A percentile compares a stretch with the other conserved stretches of the same genome.
Conservation (phyloP, 1,140 invertebrate genomes). For the Phortica variegata region DNA sequence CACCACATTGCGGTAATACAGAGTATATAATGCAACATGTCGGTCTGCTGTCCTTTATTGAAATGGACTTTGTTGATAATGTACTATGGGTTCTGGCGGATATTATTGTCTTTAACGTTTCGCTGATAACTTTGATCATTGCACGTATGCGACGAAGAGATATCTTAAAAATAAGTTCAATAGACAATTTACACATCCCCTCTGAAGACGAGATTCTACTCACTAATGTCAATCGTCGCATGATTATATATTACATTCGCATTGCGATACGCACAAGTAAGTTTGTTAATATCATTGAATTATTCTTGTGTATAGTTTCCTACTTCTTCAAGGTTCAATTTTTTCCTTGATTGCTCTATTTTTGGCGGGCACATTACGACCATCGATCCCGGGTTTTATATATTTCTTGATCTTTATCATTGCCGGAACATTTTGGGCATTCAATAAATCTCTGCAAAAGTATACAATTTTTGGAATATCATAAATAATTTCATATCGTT, state of each 20-base stretch:
- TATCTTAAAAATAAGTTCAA: background rate
- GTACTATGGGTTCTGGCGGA: conserved; percentile 64
- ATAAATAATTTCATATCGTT: background rate
- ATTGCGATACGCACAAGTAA: conserved; percentile 30
- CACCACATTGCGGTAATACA: no score
- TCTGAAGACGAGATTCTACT: conserved; percentile 42
- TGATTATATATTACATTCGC: conserved; percentile 32
- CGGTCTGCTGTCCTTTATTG: no score
- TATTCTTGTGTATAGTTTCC: background rate
- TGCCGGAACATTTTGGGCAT: conserved; percentile 84
- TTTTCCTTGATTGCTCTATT: conserved; percentile 70
- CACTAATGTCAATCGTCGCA: conserved; percentile 21
- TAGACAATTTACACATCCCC: conserved; percentile 30
- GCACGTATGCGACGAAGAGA: conserved; percentile 16
- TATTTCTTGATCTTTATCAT: conserved; percentile 85
- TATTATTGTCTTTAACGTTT: conserved; percentile 60
- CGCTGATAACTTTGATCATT: conserved; percentile 57
- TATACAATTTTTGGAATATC: conserved; percentile 7
- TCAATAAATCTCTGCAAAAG: conserved; percentile 68
- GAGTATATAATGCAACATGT: no score
- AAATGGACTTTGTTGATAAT: conserved; percentile 10
- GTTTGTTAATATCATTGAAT: background rate
- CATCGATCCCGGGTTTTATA: conserved; percentile 76
- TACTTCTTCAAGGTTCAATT: conserved; percentile 65
- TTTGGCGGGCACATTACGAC: conserved; percentile 72